These are phyloP conservation scores for Gulo gulo DNA, from an alignment of 2,113 vertebrate genomes.

Conservation along the genomic window DNA sequence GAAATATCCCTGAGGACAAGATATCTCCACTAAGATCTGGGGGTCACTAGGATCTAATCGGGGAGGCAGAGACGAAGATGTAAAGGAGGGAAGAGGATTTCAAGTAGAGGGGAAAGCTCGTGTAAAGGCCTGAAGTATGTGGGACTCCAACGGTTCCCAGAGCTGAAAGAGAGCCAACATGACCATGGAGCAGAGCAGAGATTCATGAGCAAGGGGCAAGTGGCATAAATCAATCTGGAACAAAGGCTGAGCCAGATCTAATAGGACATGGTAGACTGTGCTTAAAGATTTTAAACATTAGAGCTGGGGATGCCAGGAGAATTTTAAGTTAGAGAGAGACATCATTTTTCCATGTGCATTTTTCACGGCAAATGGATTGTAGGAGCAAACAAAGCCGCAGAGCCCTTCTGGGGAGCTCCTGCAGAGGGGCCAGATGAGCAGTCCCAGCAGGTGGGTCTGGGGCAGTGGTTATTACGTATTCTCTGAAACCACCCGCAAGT, in stretches of 20 bases:
- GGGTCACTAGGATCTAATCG: background rate
- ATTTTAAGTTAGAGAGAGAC: background rate
- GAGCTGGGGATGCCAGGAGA: background rate
- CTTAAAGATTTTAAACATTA: background rate
- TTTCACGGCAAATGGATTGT: background rate
- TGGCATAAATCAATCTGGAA: background rate
- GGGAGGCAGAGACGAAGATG: background rate
- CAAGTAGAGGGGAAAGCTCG: background rate
- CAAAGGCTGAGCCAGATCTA: background rate
- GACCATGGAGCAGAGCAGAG: background rate
- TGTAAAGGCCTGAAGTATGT: background rate
- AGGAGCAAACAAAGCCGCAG: background rate
- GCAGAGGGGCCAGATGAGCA: background rate
- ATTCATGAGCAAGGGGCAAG: background rate
- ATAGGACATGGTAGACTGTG: background rate
- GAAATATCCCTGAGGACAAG: background rate
- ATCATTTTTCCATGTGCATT: background rate
- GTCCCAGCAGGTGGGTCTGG: background rate
- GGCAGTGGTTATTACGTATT: no score
- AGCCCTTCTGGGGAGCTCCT: background rate
- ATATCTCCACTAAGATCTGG: background rate
- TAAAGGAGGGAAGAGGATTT: background rate
- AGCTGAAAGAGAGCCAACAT: background rate
- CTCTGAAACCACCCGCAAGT: background rate
- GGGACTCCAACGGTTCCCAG: background rate